Conservation (phyloP, 64 coral and sea anemone species). For the Porites lutea region DNA sequence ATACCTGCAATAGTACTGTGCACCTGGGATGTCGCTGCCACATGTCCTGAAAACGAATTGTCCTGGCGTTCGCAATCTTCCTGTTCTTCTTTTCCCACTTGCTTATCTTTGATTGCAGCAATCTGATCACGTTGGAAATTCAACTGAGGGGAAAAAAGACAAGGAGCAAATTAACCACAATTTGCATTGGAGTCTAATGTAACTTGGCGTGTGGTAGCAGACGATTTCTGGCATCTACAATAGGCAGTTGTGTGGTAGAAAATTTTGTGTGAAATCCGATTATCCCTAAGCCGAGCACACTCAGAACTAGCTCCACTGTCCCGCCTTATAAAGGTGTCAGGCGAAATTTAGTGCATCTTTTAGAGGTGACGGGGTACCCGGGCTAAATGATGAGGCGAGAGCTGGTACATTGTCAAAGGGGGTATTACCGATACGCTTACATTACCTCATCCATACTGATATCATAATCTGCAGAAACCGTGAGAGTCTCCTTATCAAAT, state of each 20-base stretch:
- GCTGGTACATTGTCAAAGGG: neutral
- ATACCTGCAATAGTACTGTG: conserved; percentile 1
- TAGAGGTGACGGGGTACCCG: too few species aligned
- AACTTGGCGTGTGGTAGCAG: too few species aligned
- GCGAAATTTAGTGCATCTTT: too few species aligned
- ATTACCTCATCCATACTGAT: conserved; percentile 90
- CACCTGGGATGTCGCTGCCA: neutral
- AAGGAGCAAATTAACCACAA: neutral
- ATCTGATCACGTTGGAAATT: conserved; percentile 63
- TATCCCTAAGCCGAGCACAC: too few species aligned
- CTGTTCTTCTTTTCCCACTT: neutral
- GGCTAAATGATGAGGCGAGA: too few species aligned
- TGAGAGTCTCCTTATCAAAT: conserved; percentile 33
- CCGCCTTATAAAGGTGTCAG: too few species aligned
- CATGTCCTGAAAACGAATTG: neutral
- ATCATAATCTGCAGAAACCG: conserved; percentile 71
- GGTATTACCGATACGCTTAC: neutral
- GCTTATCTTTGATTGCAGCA: conserved; percentile 32
- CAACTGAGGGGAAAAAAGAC: conserved; percentile 24
- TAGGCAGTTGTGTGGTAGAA: too few species aligned
- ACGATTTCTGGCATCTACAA: too few species aligned
- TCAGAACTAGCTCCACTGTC: too few species aligned
- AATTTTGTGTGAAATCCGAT: too few species aligned
- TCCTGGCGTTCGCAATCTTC: neutral
- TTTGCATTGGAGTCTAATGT: too few species aligned